Conservation (phyloP, 2,797 vertebrate genomes). For the Nannoperca obscura region DNA sequence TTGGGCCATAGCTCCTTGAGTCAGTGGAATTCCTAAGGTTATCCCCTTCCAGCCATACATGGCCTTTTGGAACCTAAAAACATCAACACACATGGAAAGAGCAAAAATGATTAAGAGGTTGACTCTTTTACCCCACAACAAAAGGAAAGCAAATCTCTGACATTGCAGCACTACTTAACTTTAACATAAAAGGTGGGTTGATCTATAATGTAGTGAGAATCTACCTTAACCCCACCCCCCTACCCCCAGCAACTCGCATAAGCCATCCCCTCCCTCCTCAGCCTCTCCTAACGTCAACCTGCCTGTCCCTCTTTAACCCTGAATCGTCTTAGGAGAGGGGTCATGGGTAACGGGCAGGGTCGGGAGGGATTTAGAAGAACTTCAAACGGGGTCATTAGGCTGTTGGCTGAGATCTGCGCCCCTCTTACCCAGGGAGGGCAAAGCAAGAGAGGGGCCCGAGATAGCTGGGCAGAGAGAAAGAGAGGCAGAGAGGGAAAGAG, state of each 20-base stretch:
- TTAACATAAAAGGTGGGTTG: conserved; percentile 56
- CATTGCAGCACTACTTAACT: conserved; percentile 38
- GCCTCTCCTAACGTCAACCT: conserved; percentile 89
- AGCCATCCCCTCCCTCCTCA: conserved; percentile 84
- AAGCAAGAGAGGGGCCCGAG: conserved; percentile 75
- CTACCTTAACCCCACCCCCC: conserved; percentile 56
- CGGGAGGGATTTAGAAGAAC: conserved; percentile 79
- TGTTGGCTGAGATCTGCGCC: conserved; percentile 82
- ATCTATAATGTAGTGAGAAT: conserved; percentile 58
- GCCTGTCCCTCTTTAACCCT: conserved; percentile 80
- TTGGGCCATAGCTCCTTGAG: conserved; percentile 94
- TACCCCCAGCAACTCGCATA: conserved; percentile 35
- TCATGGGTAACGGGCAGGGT: conserved; percentile 83
- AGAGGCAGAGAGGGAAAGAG: conserved; percentile 59
- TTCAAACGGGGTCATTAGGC: conserved; percentile 86
- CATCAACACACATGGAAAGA: conserved; percentile 42
- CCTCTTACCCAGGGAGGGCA: conserved; percentile 78
- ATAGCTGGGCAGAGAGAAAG: conserved; percentile 66
- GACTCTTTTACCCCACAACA: conserved; percentile 13
- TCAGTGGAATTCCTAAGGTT: conserved; percentile 97
- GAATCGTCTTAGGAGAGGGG: conserved; percentile 79
- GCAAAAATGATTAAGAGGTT: conserved; percentile 23
- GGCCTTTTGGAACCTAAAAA: conserved; percentile 94
- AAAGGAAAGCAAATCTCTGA: conserved; percentile 3
- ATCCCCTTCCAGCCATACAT: conserved; percentile 99